phyloP scores from a whole-genome alignment of 1,140 invertebrate species.

The Vollenhovia emeryi region DNA sequence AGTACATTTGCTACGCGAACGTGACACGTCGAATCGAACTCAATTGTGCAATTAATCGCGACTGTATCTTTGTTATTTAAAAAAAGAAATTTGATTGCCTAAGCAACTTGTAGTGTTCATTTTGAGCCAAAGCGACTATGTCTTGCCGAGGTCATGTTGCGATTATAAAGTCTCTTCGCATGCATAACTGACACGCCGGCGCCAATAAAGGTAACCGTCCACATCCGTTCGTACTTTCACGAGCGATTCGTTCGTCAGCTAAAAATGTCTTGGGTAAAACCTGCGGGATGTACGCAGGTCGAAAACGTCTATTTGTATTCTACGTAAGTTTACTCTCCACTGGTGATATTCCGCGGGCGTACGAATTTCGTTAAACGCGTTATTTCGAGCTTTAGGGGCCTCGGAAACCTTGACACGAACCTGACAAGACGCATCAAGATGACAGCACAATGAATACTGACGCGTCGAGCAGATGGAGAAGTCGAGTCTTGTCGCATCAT shows the following conservation, averaged over 20 bases:
- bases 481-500: slow-evolving; percentile 55
- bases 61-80: neutral
- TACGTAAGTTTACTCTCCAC: neutral
- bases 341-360: neutral
- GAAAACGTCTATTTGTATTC: neutral
- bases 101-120: neutral
- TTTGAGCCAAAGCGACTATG: neutral
- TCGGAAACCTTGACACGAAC: slow-evolving; percentile 61
- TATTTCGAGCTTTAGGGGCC: slow-evolving; percentile 29
- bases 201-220: neutral
- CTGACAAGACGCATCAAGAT: slow-evolving; percentile 74
- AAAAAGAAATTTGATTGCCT: neutral
- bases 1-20: slow-evolving; percentile 22
- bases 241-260: neutral
- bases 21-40: slow-evolving; percentile 27
- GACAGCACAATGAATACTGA: slow-evolving; percentile 72
- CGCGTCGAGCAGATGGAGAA: slow-evolving; percentile 62
- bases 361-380: neutral
- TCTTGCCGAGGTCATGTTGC: neutral
- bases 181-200: neutral
- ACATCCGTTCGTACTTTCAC: slow-evolving; percentile 33
- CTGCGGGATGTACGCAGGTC: neutral
- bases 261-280: slow-evolving; percentile 1
- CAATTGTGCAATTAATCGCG: slow-evolving; percentile 8
- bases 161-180: slow-evolving; percentile 12